Base-by-base conservation (phyloP, 2,888 invertebrate genomes). In the Petrophora chlorosata region DNA sequence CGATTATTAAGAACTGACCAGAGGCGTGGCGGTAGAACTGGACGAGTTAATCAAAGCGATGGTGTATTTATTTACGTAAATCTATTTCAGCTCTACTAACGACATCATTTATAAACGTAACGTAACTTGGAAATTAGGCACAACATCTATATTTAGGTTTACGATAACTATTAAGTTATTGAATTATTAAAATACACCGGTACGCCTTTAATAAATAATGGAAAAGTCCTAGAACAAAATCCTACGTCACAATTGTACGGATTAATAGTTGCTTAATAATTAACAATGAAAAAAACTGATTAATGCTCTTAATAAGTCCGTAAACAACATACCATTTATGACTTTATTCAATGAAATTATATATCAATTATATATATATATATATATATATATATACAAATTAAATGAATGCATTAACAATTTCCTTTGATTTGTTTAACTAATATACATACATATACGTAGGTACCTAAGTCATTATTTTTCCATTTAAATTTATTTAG, bases 21-120 rank as follows among this genome's bases (percentile, higher is more conserved):
- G 59, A 67, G 70, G 70, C 63, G 68, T 69, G 65, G 62, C 53
- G 53, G 51, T 58, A 50, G 26, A 53, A 55, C 55, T 57, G 47
- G 59, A 64, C 52, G 48, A 63, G 49, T 58, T 52, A 56, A 61
- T 67, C 49, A 54, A 55, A 56, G n/a, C n/a, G n/a, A n/a, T n/a
- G 38, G 38, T 55, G 57, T 63, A 63, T 71, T 61, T 61, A 59
- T 56, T 58, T 56, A 26, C 19, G 45, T 50, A 47, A 47, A 52
- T 61, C 60, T 54, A 48, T 61, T 58, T 50, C 19, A 23, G 51
- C 25, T 46, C 35, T 25, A 41, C 43, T 55, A 26, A 42, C 45
- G 39, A 55, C 44, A 48, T 57, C 52, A 52, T 52, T 56, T 50
- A 56, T 52, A 53, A 25, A 49, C 33, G 51, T 26, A 23, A 46